Conservation (phyloP, 2,888 invertebrate genomes). For the Hirtodrosophila confusa region DNA sequence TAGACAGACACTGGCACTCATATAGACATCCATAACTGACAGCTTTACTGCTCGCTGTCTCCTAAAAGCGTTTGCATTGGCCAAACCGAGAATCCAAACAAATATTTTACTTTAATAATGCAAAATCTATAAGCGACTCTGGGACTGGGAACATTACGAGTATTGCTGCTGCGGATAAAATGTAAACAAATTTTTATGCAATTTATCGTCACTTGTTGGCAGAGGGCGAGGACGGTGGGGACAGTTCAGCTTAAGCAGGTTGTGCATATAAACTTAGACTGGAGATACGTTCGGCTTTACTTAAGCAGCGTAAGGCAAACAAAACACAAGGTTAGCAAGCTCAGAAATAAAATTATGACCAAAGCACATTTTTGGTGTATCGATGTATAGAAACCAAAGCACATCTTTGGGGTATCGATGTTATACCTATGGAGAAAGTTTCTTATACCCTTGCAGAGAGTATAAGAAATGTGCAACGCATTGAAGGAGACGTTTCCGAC, state of each 20-base stretch:
- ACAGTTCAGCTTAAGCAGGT: slow-evolving; percentile 8
- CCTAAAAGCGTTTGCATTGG: slow-evolving; percentile 41
- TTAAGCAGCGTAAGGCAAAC: slow-evolving; percentile 2
- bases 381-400: no score
- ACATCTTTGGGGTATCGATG: no score
- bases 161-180: slow-evolving; percentile 30
- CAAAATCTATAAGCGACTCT: slow-evolving; percentile 61
- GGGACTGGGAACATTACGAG: slow-evolving; percentile 17
- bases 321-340: neutral
- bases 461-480: no score
- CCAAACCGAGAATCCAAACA: slow-evolving; percentile 34
- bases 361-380: no score
- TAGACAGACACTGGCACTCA: slow-evolving; percentile 20
- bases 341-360: no score
- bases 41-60: slow-evolving; percentile 11
- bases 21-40: slow-evolving; percentile 63
- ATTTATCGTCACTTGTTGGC: slow-evolving; percentile 68
- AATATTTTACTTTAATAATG: slow-evolving; percentile 70
- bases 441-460: no score
- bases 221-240: neutral
- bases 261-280: slow-evolving; percentile 31
- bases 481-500: no score
- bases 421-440: no score
- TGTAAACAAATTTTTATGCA: slow-evolving; percentile 70
- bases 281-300: slow-evolving; percentile 11